phyloP scores from a whole-genome alignment of 2,888 invertebrate genomes.

The Bombyx huttoni region DNA sequence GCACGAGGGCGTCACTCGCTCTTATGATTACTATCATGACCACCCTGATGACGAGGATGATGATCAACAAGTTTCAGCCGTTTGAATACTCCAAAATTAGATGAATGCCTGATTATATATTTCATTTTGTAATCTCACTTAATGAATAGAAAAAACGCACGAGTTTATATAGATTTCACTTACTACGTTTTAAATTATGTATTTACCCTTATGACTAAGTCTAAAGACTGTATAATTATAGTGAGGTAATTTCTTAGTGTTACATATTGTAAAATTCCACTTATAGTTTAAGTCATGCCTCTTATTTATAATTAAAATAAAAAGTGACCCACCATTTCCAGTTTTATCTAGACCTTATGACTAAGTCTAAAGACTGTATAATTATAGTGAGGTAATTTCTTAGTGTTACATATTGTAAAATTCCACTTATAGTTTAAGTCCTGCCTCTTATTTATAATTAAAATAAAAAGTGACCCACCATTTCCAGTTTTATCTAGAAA shows the following conservation, averaged over 20 bases:
- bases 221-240: slow-evolving; percentile 71
- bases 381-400: slow-evolving; percentile 58
- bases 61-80: slow-evolving; percentile 68
- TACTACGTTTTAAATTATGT: slow-evolving; percentile 47
- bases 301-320: slow-evolving; percentile 33
- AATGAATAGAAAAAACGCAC: slow-evolving; percentile 59
- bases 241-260: slow-evolving; percentile 63
- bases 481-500: slow-evolving; percentile 67
- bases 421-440: slow-evolving; percentile 49
- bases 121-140: slow-evolving; percentile 68
- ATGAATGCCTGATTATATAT: slow-evolving; percentile 60
- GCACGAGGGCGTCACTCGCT: slow-evolving; percentile 87
- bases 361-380: slow-evolving; percentile 72
- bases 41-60: slow-evolving; percentile 66
- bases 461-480: slow-evolving; percentile 67
- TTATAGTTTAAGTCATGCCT: slow-evolving; percentile 47
- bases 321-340: slow-evolving; percentile 71
- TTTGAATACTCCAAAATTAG: slow-evolving; percentile 46
- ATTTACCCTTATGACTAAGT: slow-evolving; percentile 65
- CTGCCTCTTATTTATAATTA: slow-evolving; percentile 38
- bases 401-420: slow-evolving; percentile 68
- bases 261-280: slow-evolving; percentile 64
- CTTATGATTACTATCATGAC: slow-evolving; percentile 78
- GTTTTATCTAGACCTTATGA: slow-evolving; percentile 62
- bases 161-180: slow-evolving; percentile 54